These are phyloP conservation scores for Perca schrenkii DNA, from an alignment of 2,113 vertebrate genomes.

Conservation along the genomic window DNA sequence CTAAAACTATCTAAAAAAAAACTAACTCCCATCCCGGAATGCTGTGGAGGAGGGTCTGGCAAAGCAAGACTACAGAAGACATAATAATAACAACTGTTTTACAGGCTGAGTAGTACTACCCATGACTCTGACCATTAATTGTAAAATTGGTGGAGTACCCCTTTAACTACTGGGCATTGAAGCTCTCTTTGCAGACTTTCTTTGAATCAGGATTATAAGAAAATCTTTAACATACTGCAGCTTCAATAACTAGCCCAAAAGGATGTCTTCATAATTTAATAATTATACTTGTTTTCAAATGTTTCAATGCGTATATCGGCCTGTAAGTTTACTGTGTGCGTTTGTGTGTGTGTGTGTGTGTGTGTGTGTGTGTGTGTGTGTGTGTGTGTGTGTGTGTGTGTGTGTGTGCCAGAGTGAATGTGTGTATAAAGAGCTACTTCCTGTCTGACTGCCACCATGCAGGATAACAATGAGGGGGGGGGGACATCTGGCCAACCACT, in stretches of 20 bases:
- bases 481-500: slow-evolving; percentile 54
- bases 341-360: background rate
- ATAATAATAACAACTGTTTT: background rate
- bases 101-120: background rate
- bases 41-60: too few relatives aligned
- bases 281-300: background rate
- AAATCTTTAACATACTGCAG: background rate
- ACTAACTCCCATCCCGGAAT: too few relatives aligned
- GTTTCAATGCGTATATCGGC: background rate
- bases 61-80: background rate
- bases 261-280: background rate
- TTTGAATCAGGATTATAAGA: background rate
- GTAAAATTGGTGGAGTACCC: background rate
- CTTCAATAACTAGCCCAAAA: background rate
- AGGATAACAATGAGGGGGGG: slow-evolving; percentile 12
- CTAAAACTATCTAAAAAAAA: too few relatives aligned
- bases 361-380: background rate
- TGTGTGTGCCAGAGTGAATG: background rate
- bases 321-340: background rate
- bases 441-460: slow-evolving; percentile 16
- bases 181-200: background rate
- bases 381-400: background rate
- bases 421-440: background rate
- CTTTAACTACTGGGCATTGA: background rate
- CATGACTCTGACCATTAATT: background rate